Evolutionary conservation across 92 coral and sea anemone genomes (phyloP).

Genomic region (Anthopleura xanthogrammica): DNA sequence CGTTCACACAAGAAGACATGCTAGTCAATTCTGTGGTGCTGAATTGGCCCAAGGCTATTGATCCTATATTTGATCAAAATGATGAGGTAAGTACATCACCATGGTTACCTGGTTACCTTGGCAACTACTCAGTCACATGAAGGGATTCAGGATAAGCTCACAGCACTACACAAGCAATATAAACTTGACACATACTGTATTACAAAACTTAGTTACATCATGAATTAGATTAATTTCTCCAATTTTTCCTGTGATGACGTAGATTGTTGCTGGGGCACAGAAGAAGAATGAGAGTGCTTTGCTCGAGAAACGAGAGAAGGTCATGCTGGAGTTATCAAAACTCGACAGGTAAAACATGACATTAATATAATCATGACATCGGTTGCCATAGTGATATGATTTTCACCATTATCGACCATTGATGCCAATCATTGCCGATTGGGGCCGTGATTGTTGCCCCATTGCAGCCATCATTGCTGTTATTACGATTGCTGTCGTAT

Average conservation of each 20-base stretch:
- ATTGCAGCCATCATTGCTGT: no score
- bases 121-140: not conserved
- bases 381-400: no score
- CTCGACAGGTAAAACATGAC: slow-evolving; percentile 58
- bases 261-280: slow-evolving; percentile 91
- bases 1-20: slow-evolving; percentile 88
- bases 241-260: not conserved
- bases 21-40: slow-evolving; percentile 84
- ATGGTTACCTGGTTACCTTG: not conserved
- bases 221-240: not conserved
- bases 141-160: no score
- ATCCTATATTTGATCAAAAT: slow-evolving; percentile 93
- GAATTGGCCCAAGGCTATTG: slow-evolving; percentile 96
- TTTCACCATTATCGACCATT: no score
- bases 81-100: slow-evolving; percentile 69
- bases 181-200: no score
- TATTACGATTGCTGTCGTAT: no score
- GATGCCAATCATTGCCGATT: no score
- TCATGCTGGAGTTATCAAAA: slow-evolving; percentile 91
- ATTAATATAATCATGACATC: no score
- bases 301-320: slow-evolving; percentile 92
- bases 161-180: no score
- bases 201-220: no score
- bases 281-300: slow-evolving; percentile 92
- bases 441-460: no score